Percentiles rank a stretch among this genome's conserved stretches.
Conservation (phyloP, 2,797 vertebrate species). For the Acrossocheilus wenchowensis region DNA sequence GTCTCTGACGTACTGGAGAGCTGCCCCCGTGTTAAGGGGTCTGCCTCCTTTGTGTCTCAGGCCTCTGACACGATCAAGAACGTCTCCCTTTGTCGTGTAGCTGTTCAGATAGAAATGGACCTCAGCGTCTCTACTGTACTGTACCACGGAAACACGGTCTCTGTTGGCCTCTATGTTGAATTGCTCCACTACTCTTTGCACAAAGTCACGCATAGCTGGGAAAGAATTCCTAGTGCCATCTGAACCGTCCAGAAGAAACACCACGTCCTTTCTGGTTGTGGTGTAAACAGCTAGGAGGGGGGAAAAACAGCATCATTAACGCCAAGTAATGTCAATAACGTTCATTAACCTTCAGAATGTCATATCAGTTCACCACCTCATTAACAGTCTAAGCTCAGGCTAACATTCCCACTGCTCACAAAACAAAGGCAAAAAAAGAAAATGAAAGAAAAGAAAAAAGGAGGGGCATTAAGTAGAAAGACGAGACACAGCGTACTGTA, state of each 20-base stretch:
- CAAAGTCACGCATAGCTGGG: constrained; percentile 71
- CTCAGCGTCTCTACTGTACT: constrained; percentile 79
- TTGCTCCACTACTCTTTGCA: too few species aligned
- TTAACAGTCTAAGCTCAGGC: constrained; percentile 15
- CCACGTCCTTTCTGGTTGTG: constrained; percentile 33
- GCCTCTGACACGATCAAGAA: too few species aligned
- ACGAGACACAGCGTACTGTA: too few species aligned
- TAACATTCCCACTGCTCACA: too few species aligned
- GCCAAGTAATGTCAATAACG: background rate
- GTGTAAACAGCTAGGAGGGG: constrained; percentile 11
- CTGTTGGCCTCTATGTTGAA: constrained; percentile 72
- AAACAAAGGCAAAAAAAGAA: too few species aligned
- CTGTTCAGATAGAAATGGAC: too few species aligned
- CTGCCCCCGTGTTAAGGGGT: too few species aligned
- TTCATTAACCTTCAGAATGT: background rate
- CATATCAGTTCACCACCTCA: background rate
- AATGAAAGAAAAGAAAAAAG: too few species aligned
- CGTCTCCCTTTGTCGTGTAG: background rate
- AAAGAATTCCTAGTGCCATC: constrained; percentile 80
- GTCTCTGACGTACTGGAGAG: too few species aligned
- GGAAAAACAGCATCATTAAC: constrained; percentile 1
- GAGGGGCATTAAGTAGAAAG: too few species aligned
- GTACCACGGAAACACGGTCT: constrained; percentile 79
- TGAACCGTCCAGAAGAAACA: constrained; percentile 78
- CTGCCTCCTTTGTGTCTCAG: too few species aligned